Conservation (phyloP, 1,140 invertebrate species). For the Helicoverpa armigera region DNA sequence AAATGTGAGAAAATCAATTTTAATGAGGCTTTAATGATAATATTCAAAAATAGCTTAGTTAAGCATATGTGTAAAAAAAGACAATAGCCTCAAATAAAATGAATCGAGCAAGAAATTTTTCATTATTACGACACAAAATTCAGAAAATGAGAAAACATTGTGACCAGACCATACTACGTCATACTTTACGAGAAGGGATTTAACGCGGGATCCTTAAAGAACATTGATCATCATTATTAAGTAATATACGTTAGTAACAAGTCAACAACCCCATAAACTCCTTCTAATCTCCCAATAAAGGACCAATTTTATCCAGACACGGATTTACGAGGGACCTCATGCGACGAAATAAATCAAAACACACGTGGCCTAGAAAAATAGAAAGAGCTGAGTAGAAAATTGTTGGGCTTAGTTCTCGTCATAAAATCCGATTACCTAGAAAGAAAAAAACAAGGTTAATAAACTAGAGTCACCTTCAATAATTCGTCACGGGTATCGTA, state of each 20-base stretch:
- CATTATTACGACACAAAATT: no score
- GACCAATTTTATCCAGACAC: slow-evolving; percentile 38
- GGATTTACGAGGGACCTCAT: slow-evolving; percentile 36
- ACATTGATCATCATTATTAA: slow-evolving; percentile 10
- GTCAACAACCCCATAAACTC: slow-evolving; percentile 43
- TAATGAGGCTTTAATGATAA: no score
- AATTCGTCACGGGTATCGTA: slow-evolving; percentile 49
- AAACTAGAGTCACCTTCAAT: slow-evolving; percentile 52
- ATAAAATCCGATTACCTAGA: slow-evolving; percentile 45
- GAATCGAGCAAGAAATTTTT: no score
- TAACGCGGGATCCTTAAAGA: no score
- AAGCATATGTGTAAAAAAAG: no score
- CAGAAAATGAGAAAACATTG: no score
- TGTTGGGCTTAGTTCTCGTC: background rate
- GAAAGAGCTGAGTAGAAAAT: slow-evolving; percentile 20
- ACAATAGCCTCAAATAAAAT: no score
- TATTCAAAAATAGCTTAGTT: no score
- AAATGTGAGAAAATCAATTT: no score
- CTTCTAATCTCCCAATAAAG: slow-evolving; percentile 33
- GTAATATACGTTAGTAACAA: slow-evolving; percentile 13
- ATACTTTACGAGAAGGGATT: no score
- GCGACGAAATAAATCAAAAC: slow-evolving; percentile 38
- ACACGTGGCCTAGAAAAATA: slow-evolving; percentile 34
- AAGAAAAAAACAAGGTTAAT: slow-evolving; percentile 53
- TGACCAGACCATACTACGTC: no score